These are phyloP conservation scores for Octopus sinensis DNA, from an alignment of 1,140 invertebrate species.

Conservation along the genomic window DNA sequence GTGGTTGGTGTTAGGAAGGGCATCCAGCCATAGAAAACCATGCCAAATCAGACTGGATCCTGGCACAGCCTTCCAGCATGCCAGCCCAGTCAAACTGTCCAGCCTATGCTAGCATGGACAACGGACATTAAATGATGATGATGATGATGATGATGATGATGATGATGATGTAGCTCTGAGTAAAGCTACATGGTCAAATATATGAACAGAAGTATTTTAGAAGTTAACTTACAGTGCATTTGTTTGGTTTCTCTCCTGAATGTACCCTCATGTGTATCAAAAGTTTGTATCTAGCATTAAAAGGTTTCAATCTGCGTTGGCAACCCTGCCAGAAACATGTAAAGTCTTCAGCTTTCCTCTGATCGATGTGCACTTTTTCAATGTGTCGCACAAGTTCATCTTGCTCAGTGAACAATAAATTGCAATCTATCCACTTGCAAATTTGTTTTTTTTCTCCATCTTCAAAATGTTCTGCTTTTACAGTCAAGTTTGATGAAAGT, in stretches of 20 bases:
- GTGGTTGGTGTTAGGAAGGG: too few species aligned
- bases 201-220: too few species aligned
- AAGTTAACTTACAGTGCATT: slow-evolving; percentile 78
- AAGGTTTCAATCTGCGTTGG: slow-evolving; percentile 77
- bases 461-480: slow-evolving; percentile 40
- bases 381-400: slow-evolving; percentile 83
- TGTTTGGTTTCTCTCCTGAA: slow-evolving; percentile 92
- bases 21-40: too few species aligned
- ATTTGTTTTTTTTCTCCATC: slow-evolving; percentile 44
- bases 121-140: too few species aligned
- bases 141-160: too few species aligned
- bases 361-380: slow-evolving; percentile 85
- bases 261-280: slow-evolving; percentile 95
- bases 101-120: too few species aligned
- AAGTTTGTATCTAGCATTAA: slow-evolving; percentile 94
- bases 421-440: slow-evolving; percentile 85
- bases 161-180: too few species aligned
- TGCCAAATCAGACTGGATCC: too few species aligned
- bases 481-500: slow-evolving; percentile 18
- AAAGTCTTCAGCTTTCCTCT: slow-evolving; percentile 80
- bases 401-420: slow-evolving; percentile 73
- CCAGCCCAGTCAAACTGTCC: too few species aligned
- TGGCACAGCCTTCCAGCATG: too few species aligned
- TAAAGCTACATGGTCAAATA: too few species aligned
- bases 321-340: slow-evolving; percentile 89